Evolutionary conservation across 2,797 vertebrate species (phyloP), one percentile per base, ranked within the genome.

Genomic region (Octomys mimax): DNA sequence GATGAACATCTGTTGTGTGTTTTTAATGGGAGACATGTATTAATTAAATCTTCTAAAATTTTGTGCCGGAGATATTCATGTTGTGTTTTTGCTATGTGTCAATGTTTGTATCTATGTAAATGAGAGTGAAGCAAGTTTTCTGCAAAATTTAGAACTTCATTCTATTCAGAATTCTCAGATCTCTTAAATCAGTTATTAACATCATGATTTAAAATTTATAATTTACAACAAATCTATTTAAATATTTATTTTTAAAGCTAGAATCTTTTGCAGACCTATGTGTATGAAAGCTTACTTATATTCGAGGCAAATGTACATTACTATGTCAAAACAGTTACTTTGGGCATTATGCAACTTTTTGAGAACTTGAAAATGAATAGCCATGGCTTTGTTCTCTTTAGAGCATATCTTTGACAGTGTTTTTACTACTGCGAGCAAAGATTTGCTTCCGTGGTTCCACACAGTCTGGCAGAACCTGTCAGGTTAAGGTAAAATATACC

Each of bases 1-100:
- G 96, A 97, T 85, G 95, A 98, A 98, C 95, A 98, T 98, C 97
- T 98, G 98, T 97, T 95, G 10, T 54, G 33, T 96, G 81, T 97
- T 96, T 98, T 92, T 79, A 75, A 97, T 94, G 88, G 91, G 95
- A 98, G 95, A 94, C 31, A 13, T 33, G 92, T 86, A 91, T 52
- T 95, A 97, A 98, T 98, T 98, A 98, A 97, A 97, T 91, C 46
- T 33, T 26, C 91, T 96, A 61, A 73, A 92, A 88, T 94, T 95
- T 93, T 87, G 83, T 62, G 77, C 54, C 46, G 96, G 70, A 96
- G 97, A 98, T 36, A 94, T 97, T 97, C 81, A 94, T 80, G 88
- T 64, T 97, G 42, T 96, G 81, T 96, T 98, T 98, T 96, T 95
- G 71, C 52, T 61, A 83, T 95, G n/a, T 83, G 77, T 31, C 85